phyloP scores from a whole-genome alignment of 2,113 vertebrate species.

The Gallinago paraguaiae region DNA sequence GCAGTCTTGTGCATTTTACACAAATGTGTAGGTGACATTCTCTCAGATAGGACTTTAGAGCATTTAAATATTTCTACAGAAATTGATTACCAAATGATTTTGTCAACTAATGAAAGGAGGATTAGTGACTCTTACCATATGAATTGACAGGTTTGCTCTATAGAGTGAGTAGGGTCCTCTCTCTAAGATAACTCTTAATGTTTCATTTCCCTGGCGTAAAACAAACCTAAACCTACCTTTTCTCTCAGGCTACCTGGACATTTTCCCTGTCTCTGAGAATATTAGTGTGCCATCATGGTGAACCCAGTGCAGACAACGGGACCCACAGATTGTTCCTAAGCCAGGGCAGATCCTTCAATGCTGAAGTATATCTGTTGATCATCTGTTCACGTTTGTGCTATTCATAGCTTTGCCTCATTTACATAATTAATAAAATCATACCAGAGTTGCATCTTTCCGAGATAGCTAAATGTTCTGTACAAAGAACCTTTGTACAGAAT shows the following conservation, averaged over 20 bases:
- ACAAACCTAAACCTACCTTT: not conserved
- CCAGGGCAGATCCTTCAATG: not conserved
- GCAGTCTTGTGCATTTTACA: not conserved
- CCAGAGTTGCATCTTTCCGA: not conserved
- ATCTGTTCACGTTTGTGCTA: not conserved
- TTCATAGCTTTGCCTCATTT: not conserved
- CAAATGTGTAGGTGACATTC: not conserved
- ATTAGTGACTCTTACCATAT: not conserved
- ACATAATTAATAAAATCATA: not conserved
- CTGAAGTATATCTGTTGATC: not conserved
- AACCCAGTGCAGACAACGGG: rapidly evolving
- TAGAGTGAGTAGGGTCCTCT: not conserved
- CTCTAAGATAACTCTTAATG: rapidly evolving
- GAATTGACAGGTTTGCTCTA: not conserved
- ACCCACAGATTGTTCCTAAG: not conserved
- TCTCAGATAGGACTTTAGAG: not conserved
- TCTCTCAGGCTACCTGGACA: not conserved
- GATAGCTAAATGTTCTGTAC: not conserved
- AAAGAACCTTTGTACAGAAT: not conserved
- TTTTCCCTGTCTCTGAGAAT: not conserved
- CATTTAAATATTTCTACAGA: not conserved
- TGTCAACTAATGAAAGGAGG: not conserved
- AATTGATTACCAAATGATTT: not conserved
- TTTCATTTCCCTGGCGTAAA: not conserved
- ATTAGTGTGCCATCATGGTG: rapidly evolving